Evolutionary conservation across 2,888 invertebrate species (phyloP).

Genomic region (Drepana falcataria): DNA sequence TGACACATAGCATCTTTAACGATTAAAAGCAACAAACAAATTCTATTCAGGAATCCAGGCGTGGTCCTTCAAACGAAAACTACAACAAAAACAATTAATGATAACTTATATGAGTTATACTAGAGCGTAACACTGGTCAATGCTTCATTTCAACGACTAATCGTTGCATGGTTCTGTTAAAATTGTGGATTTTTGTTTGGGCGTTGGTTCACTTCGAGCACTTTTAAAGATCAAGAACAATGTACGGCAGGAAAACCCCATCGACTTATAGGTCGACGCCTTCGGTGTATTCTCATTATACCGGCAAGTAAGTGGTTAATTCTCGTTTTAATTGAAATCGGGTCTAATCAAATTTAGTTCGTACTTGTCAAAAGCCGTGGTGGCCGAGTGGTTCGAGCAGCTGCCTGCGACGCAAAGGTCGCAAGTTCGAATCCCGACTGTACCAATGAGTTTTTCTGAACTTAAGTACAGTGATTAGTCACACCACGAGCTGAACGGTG

Average conservation of each 20-base stretch:
- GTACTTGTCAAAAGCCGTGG: too few relatives aligned
- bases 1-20: too few relatives aligned
- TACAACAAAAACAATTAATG: conserved; percentile 22
- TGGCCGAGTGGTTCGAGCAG: too few relatives aligned
- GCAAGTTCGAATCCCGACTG: too few relatives aligned
- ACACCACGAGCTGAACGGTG: too few relatives aligned
- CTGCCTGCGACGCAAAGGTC: too few relatives aligned
- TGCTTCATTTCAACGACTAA: conserved; percentile 1
- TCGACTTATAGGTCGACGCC: conserved; percentile 90
- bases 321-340: neutral
- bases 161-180: neutral
- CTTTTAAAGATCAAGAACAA: conserved; percentile 26
- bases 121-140: conserved; percentile 1
- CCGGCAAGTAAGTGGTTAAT: conserved; percentile 77
- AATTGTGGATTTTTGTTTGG: conserved; percentile 10
- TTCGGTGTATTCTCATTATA: conserved; percentile 93
- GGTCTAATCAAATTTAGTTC: too few relatives aligned
- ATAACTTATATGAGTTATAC: too few relatives aligned
- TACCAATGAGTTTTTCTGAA: too few relatives aligned
- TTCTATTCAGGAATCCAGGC: too few relatives aligned
- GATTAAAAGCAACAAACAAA: too few relatives aligned
- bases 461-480: too few relatives aligned
- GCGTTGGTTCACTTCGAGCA: conserved; percentile 26
- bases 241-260: conserved; percentile 89
- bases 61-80: conserved; percentile 32